phyloP scores from a whole-genome alignment of 1,140 invertebrate species.

The Drosophila nigrodunni region DNA sequence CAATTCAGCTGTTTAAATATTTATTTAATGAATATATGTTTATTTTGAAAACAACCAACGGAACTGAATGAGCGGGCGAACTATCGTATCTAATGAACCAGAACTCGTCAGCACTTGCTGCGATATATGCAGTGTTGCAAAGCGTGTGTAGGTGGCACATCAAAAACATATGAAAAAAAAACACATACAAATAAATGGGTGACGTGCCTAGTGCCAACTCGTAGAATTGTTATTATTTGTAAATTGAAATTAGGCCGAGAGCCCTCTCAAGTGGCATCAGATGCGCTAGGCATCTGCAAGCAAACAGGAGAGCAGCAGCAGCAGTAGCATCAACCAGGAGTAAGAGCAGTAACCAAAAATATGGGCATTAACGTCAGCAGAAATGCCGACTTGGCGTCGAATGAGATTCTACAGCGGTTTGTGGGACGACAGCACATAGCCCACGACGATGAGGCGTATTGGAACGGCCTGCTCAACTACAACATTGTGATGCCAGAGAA shows the following conservation, averaged over 20 bases:
- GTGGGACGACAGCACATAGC: slow-evolving; percentile 91
- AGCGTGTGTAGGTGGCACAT: slow-evolving; percentile 16
- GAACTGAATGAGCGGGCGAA: not conserved
- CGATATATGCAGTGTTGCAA: slow-evolving; percentile 27
- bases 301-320: slow-evolving; percentile 31
- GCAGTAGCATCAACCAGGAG: slow-evolving; percentile 14
- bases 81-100: not conserved
- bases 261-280: slow-evolving; percentile 28
- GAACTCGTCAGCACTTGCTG: slow-evolving; percentile 28
- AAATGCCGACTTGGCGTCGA: slow-evolving; percentile 92
- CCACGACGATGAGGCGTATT: slow-evolving; percentile 94
- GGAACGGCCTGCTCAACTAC: slow-evolving; percentile 96
- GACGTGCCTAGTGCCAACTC: slow-evolving; percentile 53
- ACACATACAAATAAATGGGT: slow-evolving; percentile 50
- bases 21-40: not conserved
- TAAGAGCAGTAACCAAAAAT: slow-evolving; percentile 28
- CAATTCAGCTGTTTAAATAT: not conserved
- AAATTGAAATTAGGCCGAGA: slow-evolving; percentile 31
- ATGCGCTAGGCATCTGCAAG: slow-evolving; percentile 33
- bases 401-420: slow-evolving; percentile 92
- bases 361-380: slow-evolving; percentile 95
- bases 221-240: slow-evolving; percentile 52
- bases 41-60: not conserved
- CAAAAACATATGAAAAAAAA: slow-evolving; percentile 52
- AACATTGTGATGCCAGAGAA: slow-evolving; percentile 92